These are phyloP conservation scores for Chrysina gloriosa DNA, from an alignment of 2,888 invertebrate genomes.

Conservation along the genomic window DNA sequence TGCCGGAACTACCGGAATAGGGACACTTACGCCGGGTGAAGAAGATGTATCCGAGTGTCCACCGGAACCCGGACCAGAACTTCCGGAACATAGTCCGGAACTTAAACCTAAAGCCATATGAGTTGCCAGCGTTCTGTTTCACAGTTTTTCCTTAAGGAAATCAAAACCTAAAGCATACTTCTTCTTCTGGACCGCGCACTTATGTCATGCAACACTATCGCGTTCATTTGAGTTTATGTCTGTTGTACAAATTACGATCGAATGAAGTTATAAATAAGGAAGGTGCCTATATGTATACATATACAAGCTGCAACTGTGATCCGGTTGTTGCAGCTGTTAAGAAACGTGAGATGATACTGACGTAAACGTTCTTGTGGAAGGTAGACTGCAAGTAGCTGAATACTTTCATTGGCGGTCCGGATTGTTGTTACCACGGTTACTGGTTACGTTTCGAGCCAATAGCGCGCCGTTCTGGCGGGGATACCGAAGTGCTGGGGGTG, in stretches of 20 bases:
- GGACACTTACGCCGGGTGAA: slow-evolving; percentile 65
- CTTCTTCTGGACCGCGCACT: slow-evolving; percentile 1
- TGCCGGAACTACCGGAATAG: slow-evolving; percentile 63
- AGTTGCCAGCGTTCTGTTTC: slow-evolving; percentile 59
- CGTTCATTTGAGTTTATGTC: slow-evolving; percentile 36
- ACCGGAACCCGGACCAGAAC: slow-evolving; percentile 65
- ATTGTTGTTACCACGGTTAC: slow-evolving; percentile 64
- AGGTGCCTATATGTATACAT: not conserved
- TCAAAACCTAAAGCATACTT: slow-evolving; percentile 19
- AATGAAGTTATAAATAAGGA: not conserved
- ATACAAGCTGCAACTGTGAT: slow-evolving; percentile 25
- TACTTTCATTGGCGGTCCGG: slow-evolving; percentile 59
- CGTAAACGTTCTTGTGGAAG: slow-evolving; percentile 50
- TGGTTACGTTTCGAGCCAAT: slow-evolving; percentile 59
- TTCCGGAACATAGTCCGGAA: slow-evolving; percentile 68
- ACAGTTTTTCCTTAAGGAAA: slow-evolving; percentile 8
- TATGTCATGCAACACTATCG: slow-evolving; percentile 30
- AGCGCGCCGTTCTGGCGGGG: slow-evolving; percentile 52
- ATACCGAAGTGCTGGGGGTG: slow-evolving; percentile 51
- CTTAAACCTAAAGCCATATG: slow-evolving; percentile 68
- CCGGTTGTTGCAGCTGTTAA: slow-evolving; percentile 50
- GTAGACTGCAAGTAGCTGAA: slow-evolving; percentile 49
- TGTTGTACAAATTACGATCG: not conserved
- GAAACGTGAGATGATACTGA: slow-evolving; percentile 57
- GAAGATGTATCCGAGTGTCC: slow-evolving; percentile 63